phyloP scores from a whole-genome alignment of 2,113 vertebrate species.

The Brienomyrus brachyistius region DNA sequence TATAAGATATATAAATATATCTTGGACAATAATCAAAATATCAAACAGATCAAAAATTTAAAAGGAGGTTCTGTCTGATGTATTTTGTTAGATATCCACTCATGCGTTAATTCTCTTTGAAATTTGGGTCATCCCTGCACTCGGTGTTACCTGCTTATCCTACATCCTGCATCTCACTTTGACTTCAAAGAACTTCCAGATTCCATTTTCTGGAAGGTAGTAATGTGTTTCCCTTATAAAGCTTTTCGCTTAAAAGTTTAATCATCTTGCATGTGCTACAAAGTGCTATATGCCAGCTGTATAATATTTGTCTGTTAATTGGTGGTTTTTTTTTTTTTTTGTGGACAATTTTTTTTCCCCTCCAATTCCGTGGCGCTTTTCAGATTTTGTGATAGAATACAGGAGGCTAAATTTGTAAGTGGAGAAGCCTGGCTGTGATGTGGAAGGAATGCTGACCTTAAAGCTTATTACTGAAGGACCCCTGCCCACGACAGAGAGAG shows the following conservation, averaged over 20 bases:
- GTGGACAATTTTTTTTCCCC: neutral
- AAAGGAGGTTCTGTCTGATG: neutral
- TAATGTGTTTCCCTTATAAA: neutral
- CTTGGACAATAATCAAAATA: neutral
- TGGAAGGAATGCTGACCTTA: neutral
- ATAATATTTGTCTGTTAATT: neutral
- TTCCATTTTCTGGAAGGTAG: neutral
- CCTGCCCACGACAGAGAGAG: neutral
- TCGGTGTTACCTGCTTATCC: neutral
- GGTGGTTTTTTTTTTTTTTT: neutral
- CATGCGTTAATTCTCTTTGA: neutral
- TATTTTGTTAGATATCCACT: neutral
- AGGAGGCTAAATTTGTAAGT: neutral
- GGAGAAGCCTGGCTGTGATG: neutral
- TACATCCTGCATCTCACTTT: neutral
- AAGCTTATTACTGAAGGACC: neutral
- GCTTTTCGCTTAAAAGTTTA: neutral
- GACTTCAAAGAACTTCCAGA: neutral
- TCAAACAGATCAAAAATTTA: neutral
- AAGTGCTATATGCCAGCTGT: neutral
- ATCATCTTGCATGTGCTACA: neutral
- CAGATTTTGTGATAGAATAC: neutral
- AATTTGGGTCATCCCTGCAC: neutral
- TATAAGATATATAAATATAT: neutral
- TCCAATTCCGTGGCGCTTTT: neutral